A percentile compares a stretch with the other conserved stretches of the same genome.
Conservation (phyloP, 2,797 vertebrate genomes). For the Silurus lanzhouensis region DNA sequence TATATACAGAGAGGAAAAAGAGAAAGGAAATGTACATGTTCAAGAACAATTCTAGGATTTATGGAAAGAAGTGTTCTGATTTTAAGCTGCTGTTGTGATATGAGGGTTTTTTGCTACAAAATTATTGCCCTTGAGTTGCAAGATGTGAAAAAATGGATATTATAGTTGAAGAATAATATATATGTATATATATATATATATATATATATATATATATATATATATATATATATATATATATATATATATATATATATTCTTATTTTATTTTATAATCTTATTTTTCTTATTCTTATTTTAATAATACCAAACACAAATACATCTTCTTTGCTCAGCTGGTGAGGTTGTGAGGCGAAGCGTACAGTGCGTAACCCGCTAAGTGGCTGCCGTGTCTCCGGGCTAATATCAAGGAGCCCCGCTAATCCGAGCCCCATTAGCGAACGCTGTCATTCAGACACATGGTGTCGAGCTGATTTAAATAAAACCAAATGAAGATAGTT, state of each 20-base stretch:
- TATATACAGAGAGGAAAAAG: background rate
- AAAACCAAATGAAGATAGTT: constrained; percentile 99
- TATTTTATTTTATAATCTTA: no score
- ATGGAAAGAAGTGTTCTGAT: background rate
- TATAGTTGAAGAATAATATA: background rate
- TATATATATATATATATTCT: background rate
- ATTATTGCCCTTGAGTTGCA: constrained; percentile 1
- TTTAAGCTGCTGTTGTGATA: background rate
- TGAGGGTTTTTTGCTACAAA: background rate
- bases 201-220: no score
- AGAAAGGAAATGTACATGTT: background rate
- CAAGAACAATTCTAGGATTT: background rate
- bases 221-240: no score
- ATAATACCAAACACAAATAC: no score
- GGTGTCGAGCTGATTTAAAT: constrained; percentile 99
- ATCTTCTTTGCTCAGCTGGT: constrained; percentile 32
- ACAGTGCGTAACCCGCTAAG: constrained; percentile 65
- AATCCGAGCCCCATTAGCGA: constrained; percentile 95
- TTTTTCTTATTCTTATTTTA: no score
- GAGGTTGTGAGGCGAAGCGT: constrained; percentile 45
- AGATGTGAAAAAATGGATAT: background rate
- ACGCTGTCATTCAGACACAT: constrained; percentile 99
- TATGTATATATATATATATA: no score
- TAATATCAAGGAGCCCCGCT: constrained; percentile 89
- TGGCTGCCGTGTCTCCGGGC: constrained; percentile 85